These are phyloP conservation scores for Dipus sagitta DNA, from an alignment of 2,797 vertebrate species.

Conservation along the genomic window DNA sequence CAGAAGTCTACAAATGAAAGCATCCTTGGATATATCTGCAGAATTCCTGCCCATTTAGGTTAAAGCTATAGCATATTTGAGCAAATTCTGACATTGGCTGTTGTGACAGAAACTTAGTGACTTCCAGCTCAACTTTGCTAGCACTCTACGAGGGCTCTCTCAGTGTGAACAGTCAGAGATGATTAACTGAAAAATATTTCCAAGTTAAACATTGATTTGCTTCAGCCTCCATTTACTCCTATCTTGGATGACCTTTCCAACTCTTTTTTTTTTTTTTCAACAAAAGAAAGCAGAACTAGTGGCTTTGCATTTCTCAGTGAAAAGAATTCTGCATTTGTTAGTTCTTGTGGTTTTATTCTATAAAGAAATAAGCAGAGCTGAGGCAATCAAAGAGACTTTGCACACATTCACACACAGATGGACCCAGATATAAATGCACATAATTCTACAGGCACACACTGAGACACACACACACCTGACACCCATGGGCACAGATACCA, in stretches of 20 bases:
- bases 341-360: slow-evolving; percentile 59
- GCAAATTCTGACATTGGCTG: slow-evolving; percentile 52
- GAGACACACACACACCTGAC: background rate
- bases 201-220: slow-evolving; percentile 89
- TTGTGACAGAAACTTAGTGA: slow-evolving; percentile 49
- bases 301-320: slow-evolving; percentile 72
- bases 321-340: slow-evolving; percentile 76
- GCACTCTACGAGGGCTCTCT: slow-evolving; percentile 70
- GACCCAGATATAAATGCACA: background rate
- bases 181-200: slow-evolving; percentile 88
- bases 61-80: slow-evolving; percentile 39
- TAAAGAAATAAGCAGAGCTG: slow-evolving; percentile 70
- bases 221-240: slow-evolving; percentile 82
- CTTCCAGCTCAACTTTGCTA: slow-evolving; percentile 64
- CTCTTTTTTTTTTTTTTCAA: slow-evolving; percentile 70
- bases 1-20: slow-evolving; percentile 37
- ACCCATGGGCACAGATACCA: background rate
- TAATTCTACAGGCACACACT: background rate
- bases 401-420: background rate
- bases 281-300: slow-evolving; percentile 67
- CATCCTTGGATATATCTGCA: background rate
- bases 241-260: slow-evolving; percentile 79
- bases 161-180: slow-evolving; percentile 82
- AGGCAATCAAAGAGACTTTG: slow-evolving; percentile 33
- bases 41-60: slow-evolving; percentile 8